Evolutionary conservation across 2,113 vertebrate genomes (phyloP).

Genomic region (Prietella phreatophila): DNA sequence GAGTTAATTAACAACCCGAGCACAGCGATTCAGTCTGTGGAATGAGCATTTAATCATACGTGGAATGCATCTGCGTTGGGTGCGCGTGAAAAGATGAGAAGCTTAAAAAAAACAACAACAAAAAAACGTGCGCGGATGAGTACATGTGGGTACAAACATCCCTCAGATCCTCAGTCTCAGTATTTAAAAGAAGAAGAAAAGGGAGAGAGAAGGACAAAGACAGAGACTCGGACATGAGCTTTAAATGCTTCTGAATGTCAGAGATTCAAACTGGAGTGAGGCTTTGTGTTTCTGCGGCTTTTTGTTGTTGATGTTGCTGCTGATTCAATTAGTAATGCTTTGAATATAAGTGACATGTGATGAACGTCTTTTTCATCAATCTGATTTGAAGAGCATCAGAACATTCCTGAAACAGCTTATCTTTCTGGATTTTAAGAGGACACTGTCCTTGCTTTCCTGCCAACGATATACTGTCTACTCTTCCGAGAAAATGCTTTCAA

Average conservation of each 20-base stretch:
- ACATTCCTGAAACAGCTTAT: background rate
- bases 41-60: slow-evolving; percentile 41
- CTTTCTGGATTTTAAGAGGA: background rate
- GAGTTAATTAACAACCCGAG: slow-evolving; percentile 34
- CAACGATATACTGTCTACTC: background rate
- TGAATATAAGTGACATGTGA: background rate
- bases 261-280: background rate
- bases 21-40: background rate
- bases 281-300: background rate
- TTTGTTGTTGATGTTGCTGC: background rate
- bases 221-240: background rate
- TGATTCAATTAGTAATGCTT: background rate
- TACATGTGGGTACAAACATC: background rate
- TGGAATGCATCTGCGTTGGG: slow-evolving; percentile 9
- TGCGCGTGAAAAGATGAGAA: slow-evolving; percentile 19
- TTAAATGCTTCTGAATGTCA: slow-evolving; percentile 6
- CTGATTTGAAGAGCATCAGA: background rate
- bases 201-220: background rate
- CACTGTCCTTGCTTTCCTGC: background rate
- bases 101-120: background rate
- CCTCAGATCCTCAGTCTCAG: background rate
- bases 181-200: background rate
- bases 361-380: background rate
- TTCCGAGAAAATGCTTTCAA: background rate
- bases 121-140: background rate